Evolutionary conservation across 2,888 invertebrate species (phyloP).

Genomic region (Malachius bipustulatus): DNA sequence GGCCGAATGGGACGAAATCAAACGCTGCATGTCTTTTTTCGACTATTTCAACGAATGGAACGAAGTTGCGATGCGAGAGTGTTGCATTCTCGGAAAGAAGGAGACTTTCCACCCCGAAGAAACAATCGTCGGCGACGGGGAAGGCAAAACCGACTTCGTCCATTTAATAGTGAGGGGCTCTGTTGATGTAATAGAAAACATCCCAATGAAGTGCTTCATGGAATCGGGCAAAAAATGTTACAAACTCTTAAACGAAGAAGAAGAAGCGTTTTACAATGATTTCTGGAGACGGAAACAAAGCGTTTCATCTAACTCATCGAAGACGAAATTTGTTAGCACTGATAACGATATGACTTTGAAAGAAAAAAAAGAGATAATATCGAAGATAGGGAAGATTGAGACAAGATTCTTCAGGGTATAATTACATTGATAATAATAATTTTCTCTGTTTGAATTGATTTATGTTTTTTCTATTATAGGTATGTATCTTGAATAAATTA

Average conservation of each 20-base stretch:
- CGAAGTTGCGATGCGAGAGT: slow-evolving; percentile 47
- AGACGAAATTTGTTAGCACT: too few species aligned
- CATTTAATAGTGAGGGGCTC: slow-evolving; percentile 49
- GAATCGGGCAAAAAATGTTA: neutral
- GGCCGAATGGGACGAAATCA: slow-evolving; percentile 50
- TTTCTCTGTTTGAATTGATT: too few species aligned
- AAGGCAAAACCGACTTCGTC: slow-evolving; percentile 32
- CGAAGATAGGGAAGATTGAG: too few species aligned
- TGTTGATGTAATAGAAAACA: slow-evolving; percentile 48
- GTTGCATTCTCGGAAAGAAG: slow-evolving; percentile 53
- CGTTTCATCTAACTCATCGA: too few species aligned
- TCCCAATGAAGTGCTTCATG: slow-evolving; percentile 22
- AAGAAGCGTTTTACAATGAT: too few species aligned
- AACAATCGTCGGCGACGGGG: slow-evolving; percentile 44
- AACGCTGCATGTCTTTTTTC: slow-evolving; percentile 46
- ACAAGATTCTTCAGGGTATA: too few species aligned
- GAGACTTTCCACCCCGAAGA: slow-evolving; percentile 44
- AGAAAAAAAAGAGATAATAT: too few species aligned
- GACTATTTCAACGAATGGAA: slow-evolving; percentile 52
- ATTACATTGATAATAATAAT: too few species aligned
- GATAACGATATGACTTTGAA: too few species aligned
- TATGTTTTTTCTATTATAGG: too few species aligned
- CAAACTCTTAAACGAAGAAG: too few species aligned
- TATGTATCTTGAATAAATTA: slow-evolving; percentile 34
- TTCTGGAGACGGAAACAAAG: too few species aligned